Conservation (phyloP, 2,797 vertebrate species). For the Squalus acanthias region DNA sequence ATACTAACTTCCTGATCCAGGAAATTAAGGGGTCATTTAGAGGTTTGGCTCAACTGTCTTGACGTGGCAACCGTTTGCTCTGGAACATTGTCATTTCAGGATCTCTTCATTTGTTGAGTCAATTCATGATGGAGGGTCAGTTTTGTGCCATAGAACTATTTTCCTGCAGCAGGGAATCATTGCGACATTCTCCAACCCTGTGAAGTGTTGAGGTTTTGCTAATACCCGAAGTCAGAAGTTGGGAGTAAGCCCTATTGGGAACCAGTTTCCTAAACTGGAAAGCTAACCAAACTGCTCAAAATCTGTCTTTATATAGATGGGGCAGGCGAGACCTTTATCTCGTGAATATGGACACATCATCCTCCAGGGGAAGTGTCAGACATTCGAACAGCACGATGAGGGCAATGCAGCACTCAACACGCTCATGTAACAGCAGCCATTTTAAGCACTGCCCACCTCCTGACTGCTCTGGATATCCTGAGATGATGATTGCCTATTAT, state of each 20-base stretch:
- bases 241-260: background rate
- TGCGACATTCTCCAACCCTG: background rate
- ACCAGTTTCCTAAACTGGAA: background rate
- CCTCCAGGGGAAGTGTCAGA: background rate
- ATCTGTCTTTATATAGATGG: background rate
- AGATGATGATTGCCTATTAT: background rate
- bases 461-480: background rate
- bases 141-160: background rate
- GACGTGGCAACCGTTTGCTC: background rate
- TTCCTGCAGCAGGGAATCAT: background rate
- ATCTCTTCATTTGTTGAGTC: background rate
- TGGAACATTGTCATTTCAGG: background rate
- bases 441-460: background rate
- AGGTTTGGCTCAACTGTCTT: background rate
- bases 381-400: background rate
- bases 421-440: background rate
- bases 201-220: background rate
- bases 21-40: background rate
- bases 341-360: background rate
- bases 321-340: background rate
- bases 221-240: background rate
- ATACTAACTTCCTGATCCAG: background rate
- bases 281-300: background rate
- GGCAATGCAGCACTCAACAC: background rate
- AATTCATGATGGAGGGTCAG: background rate